Evolutionary conservation across 2,888 invertebrate genomes (phyloP).

Genomic region (Tridacna crocea): DNA sequence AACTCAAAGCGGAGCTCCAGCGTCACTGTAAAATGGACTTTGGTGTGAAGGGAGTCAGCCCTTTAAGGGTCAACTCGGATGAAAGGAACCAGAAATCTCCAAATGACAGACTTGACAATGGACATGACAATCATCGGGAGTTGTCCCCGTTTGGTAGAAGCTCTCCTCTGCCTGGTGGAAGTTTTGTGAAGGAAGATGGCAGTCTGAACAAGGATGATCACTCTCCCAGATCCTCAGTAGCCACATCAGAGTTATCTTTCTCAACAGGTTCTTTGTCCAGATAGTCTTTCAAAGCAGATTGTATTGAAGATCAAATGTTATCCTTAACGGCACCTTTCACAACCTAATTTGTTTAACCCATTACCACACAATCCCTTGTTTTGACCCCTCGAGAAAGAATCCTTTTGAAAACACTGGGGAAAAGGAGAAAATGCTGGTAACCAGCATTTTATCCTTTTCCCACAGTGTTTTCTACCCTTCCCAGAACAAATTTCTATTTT

Average conservation of each 20-base stretch:
- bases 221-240: slow-evolving; percentile 54
- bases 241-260: slow-evolving; percentile 52
- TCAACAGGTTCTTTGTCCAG: slow-evolving; percentile 52
- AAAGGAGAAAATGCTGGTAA: no score
- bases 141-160: slow-evolving; percentile 46
- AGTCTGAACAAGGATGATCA: slow-evolving; percentile 24
- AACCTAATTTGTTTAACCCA: no score
- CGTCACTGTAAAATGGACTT: slow-evolving; percentile 55
- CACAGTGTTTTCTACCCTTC: no score
- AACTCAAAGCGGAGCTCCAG: slow-evolving; percentile 54
- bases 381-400: not conserved
- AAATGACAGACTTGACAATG: slow-evolving; percentile 3
- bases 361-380: no score
- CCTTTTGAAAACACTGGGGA: no score
- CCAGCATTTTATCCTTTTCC: no score
- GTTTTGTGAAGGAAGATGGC: slow-evolving; percentile 31
- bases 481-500: no score
- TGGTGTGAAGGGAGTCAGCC: slow-evolving; percentile 47
- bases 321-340: not conserved
- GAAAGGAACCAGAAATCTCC: slow-evolving; percentile 7
- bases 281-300: slow-evolving; percentile 21
- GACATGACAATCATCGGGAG: slow-evolving; percentile 37
- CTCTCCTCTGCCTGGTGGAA: slow-evolving; percentile 46
- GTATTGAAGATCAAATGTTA: not conserved
- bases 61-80: slow-evolving; percentile 32